A percentile compares a stretch with the other conserved stretches of the same genome.
These are phyloP conservation scores for Nomada lathburiana DNA, from an alignment of 2,888 invertebrate species.

Conservation along the genomic window DNA sequence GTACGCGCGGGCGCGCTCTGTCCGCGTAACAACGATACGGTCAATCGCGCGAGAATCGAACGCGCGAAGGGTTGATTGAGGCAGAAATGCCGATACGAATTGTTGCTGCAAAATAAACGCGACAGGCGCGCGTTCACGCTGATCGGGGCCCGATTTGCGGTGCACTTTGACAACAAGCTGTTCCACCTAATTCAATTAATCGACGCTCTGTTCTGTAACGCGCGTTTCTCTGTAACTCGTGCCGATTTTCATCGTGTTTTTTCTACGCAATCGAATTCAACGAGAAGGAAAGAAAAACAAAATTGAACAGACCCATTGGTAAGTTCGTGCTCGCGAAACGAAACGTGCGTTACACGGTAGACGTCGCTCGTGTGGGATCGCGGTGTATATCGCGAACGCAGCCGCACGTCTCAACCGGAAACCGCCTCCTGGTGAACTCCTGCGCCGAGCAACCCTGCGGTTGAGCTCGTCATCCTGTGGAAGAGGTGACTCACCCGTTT, in stretches of 20 bases:
- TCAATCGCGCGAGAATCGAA: slow-evolving; percentile 49
- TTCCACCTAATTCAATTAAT: slow-evolving; percentile 52
- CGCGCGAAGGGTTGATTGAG: slow-evolving; percentile 52
- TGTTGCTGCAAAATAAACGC: slow-evolving; percentile 54
- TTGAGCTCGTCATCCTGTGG: background rate
- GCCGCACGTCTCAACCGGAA: slow-evolving; percentile 62
- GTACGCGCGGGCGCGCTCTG: background rate
- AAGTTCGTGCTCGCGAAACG: too few species aligned
- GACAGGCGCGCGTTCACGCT: slow-evolving; percentile 39
- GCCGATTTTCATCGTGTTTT: background rate
- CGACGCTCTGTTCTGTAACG: slow-evolving; percentile 16
- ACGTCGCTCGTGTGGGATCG: slow-evolving; percentile 43
- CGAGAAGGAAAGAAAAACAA: too few species aligned
- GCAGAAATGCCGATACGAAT: slow-evolving; percentile 55
- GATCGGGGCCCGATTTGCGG: slow-evolving; percentile 47
- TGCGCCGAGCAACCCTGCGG: background rate
- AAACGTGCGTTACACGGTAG: too few species aligned
- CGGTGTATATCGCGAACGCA: slow-evolving; percentile 43
- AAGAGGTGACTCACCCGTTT: background rate
- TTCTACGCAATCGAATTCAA: too few species aligned
- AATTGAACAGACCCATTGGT: too few species aligned
- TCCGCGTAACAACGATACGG: slow-evolving; percentile 16
- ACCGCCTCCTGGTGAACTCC: slow-evolving; percentile 46
- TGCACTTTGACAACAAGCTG: slow-evolving; percentile 42
- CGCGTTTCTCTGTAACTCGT: slow-evolving; percentile 17